Percentiles rank a stretch among this genome's conserved stretches.
Evolutionary conservation across 2,888 invertebrate species (phyloP).

Genomic region (Polydrusus tereticollis): DNA sequence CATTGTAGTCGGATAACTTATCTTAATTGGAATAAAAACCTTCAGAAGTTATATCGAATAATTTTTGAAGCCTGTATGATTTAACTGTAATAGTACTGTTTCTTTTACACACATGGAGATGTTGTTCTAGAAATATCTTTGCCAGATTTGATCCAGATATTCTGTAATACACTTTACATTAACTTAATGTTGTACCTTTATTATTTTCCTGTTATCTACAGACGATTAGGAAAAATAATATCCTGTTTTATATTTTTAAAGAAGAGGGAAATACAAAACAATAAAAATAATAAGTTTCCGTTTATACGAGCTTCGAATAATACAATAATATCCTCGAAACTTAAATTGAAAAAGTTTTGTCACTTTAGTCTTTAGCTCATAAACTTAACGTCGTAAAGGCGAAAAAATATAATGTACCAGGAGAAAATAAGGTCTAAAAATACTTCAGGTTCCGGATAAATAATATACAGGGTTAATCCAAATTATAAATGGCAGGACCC

Average conservation of each 20-base stretch:
- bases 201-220: too few relatives aligned
- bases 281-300: not conserved
- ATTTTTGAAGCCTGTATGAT: too few relatives aligned
- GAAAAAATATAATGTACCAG: not conserved
- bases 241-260: not conserved
- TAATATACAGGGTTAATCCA: not conserved
- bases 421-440: not conserved
- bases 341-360: conserved; percentile 16
- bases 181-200: too few relatives aligned
- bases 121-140: too few relatives aligned
- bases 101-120: too few relatives aligned
- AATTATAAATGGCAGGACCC: not conserved
- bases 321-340: not conserved
- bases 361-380: conserved; percentile 2
- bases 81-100: too few relatives aligned
- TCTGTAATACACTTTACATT: too few relatives aligned
- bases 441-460: not conserved
- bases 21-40: too few relatives aligned
- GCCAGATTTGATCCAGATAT: too few relatives aligned
- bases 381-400: not conserved
- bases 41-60: too few relatives aligned
- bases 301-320: not conserved
- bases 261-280: not conserved
- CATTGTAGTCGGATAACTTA: too few relatives aligned
- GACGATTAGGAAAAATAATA: not conserved